A percentile compares a stretch with the other conserved stretches of the same genome.
Evolutionary conservation across 2,888 invertebrate species (phyloP).

Genomic region (Pasiphila rectangulata): DNA sequence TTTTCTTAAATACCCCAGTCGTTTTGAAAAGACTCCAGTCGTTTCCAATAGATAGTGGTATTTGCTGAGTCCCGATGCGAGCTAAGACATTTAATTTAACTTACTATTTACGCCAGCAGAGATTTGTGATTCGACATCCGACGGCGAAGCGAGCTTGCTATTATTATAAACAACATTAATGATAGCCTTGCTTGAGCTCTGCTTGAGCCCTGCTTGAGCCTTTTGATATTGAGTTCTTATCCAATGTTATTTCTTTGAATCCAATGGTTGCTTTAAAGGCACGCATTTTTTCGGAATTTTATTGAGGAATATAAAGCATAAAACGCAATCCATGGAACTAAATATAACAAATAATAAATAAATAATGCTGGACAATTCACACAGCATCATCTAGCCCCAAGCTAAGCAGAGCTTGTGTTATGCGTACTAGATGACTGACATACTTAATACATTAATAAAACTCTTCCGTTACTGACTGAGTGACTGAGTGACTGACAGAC

Average conservation of each 20-base stretch:
- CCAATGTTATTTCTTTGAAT: slow-evolving; percentile 1
- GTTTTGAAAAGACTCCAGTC: slow-evolving; percentile 23
- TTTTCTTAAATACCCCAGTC: slow-evolving; percentile 62
- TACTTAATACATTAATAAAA: too few species aligned
- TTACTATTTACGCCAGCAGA: slow-evolving; percentile 58
- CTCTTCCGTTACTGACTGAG: too few species aligned
- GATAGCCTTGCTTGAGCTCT: slow-evolving; percentile 9
- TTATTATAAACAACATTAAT: slow-evolving; percentile 16
- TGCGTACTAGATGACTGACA: too few species aligned
- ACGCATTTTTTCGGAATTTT: neutral
- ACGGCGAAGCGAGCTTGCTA: slow-evolving; percentile 36
- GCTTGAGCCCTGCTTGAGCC: slow-evolving; percentile 2
- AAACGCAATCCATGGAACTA: too few species aligned
- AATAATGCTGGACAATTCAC: too few species aligned
- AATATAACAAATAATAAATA: too few species aligned
- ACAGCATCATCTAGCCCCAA: too few species aligned
- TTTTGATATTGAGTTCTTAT: slow-evolving; percentile 2
- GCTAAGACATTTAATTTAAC: slow-evolving; percentile 74
- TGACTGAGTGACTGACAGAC: too few species aligned
- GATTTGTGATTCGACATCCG: slow-evolving; percentile 54
- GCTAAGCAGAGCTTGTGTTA: too few species aligned
- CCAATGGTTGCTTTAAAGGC: neutral
- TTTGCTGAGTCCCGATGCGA: slow-evolving; percentile 68
- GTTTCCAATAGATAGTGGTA: slow-evolving; percentile 65
- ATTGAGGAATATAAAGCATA: too few species aligned